These are phyloP conservation scores for Apeltes quadracus DNA, from an alignment of 2,113 vertebrate genomes.

Conservation along the genomic window DNA sequence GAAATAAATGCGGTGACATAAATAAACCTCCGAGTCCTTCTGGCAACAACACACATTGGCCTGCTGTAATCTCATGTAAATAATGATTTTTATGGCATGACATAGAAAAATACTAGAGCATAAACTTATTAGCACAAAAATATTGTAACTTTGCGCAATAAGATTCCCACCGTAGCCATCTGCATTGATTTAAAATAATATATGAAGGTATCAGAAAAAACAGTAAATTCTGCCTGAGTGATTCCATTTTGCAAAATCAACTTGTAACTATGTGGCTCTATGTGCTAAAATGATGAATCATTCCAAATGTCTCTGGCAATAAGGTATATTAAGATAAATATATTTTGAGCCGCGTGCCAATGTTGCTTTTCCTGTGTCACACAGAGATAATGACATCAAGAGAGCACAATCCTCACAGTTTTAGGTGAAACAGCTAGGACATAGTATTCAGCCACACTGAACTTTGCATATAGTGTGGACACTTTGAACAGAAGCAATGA, in stretches of 20 bases:
- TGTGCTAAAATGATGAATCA: slow-evolving; percentile 23
- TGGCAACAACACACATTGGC: slow-evolving; percentile 22
- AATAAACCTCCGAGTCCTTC: slow-evolving; percentile 13
- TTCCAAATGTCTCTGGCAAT: slow-evolving; percentile 30
- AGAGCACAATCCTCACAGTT: slow-evolving; percentile 12
- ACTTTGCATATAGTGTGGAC: slow-evolving; percentile 2
- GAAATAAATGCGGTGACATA: slow-evolving; percentile 23
- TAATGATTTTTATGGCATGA: slow-evolving; percentile 1
- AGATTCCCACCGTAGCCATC: neutral
- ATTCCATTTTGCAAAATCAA: neutral
- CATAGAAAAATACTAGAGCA: slow-evolving; percentile 1
- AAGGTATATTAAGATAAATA: slow-evolving; percentile 61
- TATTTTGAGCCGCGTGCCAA: slow-evolving; percentile 27
- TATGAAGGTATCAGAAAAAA: neutral
- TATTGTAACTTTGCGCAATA: neutral
- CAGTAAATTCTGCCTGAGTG: slow-evolving; percentile 14
- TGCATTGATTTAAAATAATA: neutral
- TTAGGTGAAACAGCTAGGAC: slow-evolving; percentile 28
- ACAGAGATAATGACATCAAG: slow-evolving; percentile 30
- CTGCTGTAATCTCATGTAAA: slow-evolving; percentile 24
- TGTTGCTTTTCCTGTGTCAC: slow-evolving; percentile 36
- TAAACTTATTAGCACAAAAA: too few species aligned
- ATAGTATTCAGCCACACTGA: slow-evolving; percentile 4
- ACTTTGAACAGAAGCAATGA: neutral
- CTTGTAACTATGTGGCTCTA: neutral